Base-by-base conservation (phyloP, 2,113 vertebrate species). In the Herpailurus yagouaroundi region DNA sequence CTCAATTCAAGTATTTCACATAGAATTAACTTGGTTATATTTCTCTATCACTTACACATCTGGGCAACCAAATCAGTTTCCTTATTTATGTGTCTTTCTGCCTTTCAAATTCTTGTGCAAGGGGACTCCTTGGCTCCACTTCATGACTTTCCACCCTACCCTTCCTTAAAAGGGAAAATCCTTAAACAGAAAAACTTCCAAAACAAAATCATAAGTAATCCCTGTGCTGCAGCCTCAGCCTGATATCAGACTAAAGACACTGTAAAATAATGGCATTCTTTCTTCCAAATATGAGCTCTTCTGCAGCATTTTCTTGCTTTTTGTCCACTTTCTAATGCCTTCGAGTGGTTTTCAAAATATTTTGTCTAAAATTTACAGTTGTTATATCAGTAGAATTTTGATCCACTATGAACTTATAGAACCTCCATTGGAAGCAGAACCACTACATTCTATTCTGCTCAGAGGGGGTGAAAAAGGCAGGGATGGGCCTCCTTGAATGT, bases 21-120 rank as follows among this genome's bases (percentile, higher is more conserved):
- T 16, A 96, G 89, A 94, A 52, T 27, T 31, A 31, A 92, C 94
- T 97, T 98, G 41, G 4, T 97, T 97, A 92, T 18, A 94, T 95
- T 97, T 97, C 80, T 57, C 57, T 48, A 63, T 91, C 29, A 27
- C 96, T 95, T 97, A 88, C 85, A 89, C 60, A 96, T 15, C 60
- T 79, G 38, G 45, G 23, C 31, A 96, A 92, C 60, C 41, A 80
- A 89, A 83, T 82, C 13, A 12, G 4, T 86, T 38, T 66, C 25
- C 33, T 95, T 84, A n/a, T 7, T 68, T 86, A 23, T 73, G 19
- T 89, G 36, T 96, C 27, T 74, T 77, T 89, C 76, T 81, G 29
- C 38, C 33, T 80, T 95, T 66, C 29, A 91, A 80, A 93, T 91
- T 91, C n/a, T 83, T 85, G 57, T 63, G 13, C 71, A 60, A 95